Percentiles rank a stretch among this genome's conserved stretches.
Evolutionary conservation across 2,797 vertebrate genomes (phyloP).

Genomic region (Gymnocypris eckloni): DNA sequence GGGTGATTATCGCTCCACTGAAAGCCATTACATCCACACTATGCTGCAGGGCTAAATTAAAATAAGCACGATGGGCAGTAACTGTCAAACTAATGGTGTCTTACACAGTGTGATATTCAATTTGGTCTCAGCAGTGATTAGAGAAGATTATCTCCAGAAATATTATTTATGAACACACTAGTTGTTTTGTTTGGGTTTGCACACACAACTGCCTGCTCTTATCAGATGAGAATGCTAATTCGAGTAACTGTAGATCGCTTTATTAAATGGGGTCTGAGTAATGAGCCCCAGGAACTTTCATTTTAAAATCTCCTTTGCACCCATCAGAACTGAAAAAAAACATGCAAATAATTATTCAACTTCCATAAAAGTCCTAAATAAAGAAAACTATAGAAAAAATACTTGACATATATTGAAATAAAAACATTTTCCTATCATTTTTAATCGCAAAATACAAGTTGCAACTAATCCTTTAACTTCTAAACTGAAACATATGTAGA

Average conservation of each 20-base stretch:
- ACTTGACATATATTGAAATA: too few relatives aligned
- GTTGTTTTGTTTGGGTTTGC: constrained; percentile 13
- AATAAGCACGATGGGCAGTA: constrained; percentile 44
- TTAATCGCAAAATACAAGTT: neutral
- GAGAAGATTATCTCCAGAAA: constrained; percentile 38
- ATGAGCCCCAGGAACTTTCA: constrained; percentile 31
- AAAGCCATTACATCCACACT: constrained; percentile 41
- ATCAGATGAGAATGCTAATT: constrained; percentile 36
- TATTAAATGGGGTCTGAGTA: constrained; percentile 27
- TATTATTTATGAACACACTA: constrained; percentile 42
- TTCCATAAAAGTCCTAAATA: neutral
- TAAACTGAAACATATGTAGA: neutral
- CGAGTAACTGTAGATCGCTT: constrained; percentile 18
- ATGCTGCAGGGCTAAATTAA: constrained; percentile 43
- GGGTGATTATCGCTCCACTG: neutral
- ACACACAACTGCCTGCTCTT: neutral
- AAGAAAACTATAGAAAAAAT: neutral
- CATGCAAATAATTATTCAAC: neutral
- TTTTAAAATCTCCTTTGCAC: constrained; percentile 31
- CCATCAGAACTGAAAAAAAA: neutral
- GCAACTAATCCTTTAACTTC: neutral
- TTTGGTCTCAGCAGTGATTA: constrained; percentile 50
- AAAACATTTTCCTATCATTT: too few relatives aligned
- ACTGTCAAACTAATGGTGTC: constrained; percentile 44
- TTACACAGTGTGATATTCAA: constrained; percentile 54